Conservation (phyloP, 1,140 invertebrate genomes). For the Heterodera carotae region DNA sequence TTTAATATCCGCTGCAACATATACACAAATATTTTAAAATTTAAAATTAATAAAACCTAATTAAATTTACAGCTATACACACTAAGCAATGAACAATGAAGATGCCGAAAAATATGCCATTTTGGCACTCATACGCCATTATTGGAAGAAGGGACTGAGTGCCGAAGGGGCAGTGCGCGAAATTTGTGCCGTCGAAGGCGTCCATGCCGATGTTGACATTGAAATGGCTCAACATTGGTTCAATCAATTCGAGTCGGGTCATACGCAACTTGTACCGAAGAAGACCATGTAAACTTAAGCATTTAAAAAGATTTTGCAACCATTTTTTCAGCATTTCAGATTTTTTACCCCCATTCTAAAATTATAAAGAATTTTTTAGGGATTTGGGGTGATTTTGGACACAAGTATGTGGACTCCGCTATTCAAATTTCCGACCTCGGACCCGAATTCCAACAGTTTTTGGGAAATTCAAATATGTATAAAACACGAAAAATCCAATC, state of each 20-base stretch:
- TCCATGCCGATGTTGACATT: neutral
- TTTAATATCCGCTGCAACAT: too few species aligned
- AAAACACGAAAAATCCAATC: too few species aligned
- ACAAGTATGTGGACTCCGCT: too few species aligned
- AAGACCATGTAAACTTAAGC: neutral
- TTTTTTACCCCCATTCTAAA: neutral
- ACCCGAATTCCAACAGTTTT: too few species aligned
- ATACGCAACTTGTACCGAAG: neutral
- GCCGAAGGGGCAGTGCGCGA: neutral
- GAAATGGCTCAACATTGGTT: constrained; percentile 1
- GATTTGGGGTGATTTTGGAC: too few species aligned
- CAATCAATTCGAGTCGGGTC: neutral
- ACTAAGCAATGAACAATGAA: too few species aligned
- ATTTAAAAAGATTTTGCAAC: neutral
- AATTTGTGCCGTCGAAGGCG: constrained; percentile 8
- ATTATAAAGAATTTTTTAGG: too few species aligned
- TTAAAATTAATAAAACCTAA: too few species aligned
- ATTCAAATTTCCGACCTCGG: too few species aligned
- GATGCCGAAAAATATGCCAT: neutral
- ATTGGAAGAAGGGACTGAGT: neutral
- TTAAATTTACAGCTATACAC: too few species aligned
- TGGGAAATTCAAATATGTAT: too few species aligned
- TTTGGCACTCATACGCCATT: neutral
- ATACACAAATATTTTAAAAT: too few species aligned
- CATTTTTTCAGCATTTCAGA: neutral